phyloP scores from a whole-genome alignment of 2,888 invertebrate species.

The Epicampocera succincta region DNA sequence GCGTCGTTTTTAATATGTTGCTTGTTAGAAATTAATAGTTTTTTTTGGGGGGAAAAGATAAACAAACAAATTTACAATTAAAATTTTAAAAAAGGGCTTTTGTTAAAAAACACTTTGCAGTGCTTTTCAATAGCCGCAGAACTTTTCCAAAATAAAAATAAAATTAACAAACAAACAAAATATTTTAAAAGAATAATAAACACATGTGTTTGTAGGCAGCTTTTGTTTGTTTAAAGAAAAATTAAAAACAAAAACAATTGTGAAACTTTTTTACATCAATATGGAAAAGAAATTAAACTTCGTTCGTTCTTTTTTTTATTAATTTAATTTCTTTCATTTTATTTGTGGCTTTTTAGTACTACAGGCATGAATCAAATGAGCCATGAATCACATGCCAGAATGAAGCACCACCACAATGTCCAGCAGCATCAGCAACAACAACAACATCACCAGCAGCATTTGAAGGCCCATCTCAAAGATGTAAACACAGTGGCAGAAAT shows the following conservation, averaged over 20 bases:
- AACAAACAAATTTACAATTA: constrained; percentile 46
- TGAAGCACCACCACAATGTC: constrained; percentile 76
- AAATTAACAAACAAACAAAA: constrained; percentile 40
- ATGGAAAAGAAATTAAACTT: constrained; percentile 63
- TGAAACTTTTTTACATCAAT: constrained; percentile 55
- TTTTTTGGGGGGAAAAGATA: constrained; percentile 55
- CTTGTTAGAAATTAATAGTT: constrained; percentile 40
- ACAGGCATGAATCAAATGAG: constrained; percentile 78
- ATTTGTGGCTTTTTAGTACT: constrained; percentile 69
- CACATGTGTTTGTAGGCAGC: constrained; percentile 44
- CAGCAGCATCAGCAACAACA: constrained; percentile 73
- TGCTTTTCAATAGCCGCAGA: constrained; percentile 43
- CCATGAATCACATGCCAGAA: constrained; percentile 80
- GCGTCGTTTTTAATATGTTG: constrained; percentile 3
- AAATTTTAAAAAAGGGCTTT: constrained; percentile 61
- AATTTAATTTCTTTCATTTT: neutral
- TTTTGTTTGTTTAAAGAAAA: constrained; percentile 61
- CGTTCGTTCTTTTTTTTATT: neutral
- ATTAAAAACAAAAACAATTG: constrained; percentile 28
- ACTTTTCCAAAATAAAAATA: constrained; percentile 38
- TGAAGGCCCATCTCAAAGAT: constrained; percentile 72
- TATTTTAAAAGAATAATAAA: constrained; percentile 36
- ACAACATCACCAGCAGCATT: constrained; percentile 69
- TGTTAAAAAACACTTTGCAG: constrained; percentile 53
- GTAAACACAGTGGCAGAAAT: constrained; percentile 71